Base-by-base conservation (phyloP, 2,797 vertebrate genomes). In the Podarcis lilfordi region DNA sequence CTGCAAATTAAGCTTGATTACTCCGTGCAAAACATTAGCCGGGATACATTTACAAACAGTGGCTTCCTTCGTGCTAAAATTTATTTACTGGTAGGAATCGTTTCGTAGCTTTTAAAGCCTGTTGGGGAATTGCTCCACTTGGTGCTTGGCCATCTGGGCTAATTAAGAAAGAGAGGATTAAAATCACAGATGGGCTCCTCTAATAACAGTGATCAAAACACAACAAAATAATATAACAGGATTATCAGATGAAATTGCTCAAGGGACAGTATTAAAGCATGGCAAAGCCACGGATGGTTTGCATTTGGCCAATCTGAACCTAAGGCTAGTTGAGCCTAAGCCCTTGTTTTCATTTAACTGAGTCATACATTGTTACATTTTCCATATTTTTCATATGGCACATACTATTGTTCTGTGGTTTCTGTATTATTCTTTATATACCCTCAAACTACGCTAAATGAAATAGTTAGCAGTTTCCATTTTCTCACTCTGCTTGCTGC, bases 121-220 rank as follows among this genome's bases (percentile, higher is more conserved):
- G 66, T 72, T 85, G 79, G 79, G 82, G 78, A 90, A 85, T 90
- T 45, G 79, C 86, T 88, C 82, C 64, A 76, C 74, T 90, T 88
- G 69, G 59, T 88, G 69, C 82, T 85, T 85, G 78, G 78, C 79
- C 82, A 88, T 90, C 89, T 90, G 89, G 86, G 89, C 86, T 90
- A 90, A 90, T 90, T 90, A 88, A 88, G 86, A 85, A 88, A 88
- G 82, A 59, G 79, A 88, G 83, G 86, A 90, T 85, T 90, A 90
- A 78, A 90, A 72, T 82, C 86, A 90, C 89, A 88, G 89, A 90
- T 88, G 89, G 86, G 83, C 83, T 85, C 79, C 86, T 81, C 43
- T 90, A 90, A 90, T 81, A 90, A 88, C 86, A 85, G 89, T 90
- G 82, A 90, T 85, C 86, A 88, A 88, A 89, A 89, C 88, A 89